Conservation (phyloP, 2,888 invertebrate species). For the Colostygia pectinataria region DNA sequence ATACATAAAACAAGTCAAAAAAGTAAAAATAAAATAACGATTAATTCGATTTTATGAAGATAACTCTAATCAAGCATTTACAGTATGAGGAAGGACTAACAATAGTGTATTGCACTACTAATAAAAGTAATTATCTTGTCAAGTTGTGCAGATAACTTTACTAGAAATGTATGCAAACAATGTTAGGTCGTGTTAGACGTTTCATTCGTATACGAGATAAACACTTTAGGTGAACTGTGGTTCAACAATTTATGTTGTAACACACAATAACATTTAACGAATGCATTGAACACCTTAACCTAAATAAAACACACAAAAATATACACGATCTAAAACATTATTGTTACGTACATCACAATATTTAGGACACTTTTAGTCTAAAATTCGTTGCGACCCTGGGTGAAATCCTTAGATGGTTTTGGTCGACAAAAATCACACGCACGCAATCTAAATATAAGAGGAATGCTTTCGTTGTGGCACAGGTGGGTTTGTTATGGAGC, state of each 20-base stretch:
- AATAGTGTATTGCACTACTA: slow-evolving; percentile 36
- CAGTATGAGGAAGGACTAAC: slow-evolving; percentile 49
- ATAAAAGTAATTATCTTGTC: slow-evolving; percentile 26
- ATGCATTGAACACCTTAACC: slow-evolving; percentile 67
- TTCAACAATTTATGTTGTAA: slow-evolving; percentile 26
- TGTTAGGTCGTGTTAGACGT: slow-evolving; percentile 18
- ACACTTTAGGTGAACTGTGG: slow-evolving; percentile 7
- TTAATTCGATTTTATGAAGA: slow-evolving; percentile 50
- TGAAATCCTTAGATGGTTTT: slow-evolving; percentile 46
- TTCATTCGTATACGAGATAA: slow-evolving; percentile 24
- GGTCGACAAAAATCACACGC: slow-evolving; percentile 55
- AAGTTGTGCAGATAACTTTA: slow-evolving; percentile 25
- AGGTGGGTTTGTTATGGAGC: slow-evolving; percentile 61
- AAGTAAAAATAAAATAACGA: slow-evolving; percentile 58
- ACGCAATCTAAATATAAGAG: slow-evolving; percentile 46
- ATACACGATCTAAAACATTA: slow-evolving; percentile 79
- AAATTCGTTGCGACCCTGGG: slow-evolving; percentile 78
- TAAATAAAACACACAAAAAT: slow-evolving; percentile 80
- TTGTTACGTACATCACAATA: slow-evolving; percentile 81
- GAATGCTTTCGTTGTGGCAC: slow-evolving; percentile 62
- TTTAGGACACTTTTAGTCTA: slow-evolving; percentile 76
- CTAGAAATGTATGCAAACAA: slow-evolving; percentile 17
- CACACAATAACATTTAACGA: slow-evolving; percentile 74
- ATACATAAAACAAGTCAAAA: slow-evolving; percentile 60
- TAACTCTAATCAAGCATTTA: slow-evolving; percentile 50